A percentile compares a stretch with the other conserved stretches of the same genome.
Evolutionary conservation across 1,140 invertebrate species (phyloP).

Genomic region (Camponotus pennsylvanicus): DNA sequence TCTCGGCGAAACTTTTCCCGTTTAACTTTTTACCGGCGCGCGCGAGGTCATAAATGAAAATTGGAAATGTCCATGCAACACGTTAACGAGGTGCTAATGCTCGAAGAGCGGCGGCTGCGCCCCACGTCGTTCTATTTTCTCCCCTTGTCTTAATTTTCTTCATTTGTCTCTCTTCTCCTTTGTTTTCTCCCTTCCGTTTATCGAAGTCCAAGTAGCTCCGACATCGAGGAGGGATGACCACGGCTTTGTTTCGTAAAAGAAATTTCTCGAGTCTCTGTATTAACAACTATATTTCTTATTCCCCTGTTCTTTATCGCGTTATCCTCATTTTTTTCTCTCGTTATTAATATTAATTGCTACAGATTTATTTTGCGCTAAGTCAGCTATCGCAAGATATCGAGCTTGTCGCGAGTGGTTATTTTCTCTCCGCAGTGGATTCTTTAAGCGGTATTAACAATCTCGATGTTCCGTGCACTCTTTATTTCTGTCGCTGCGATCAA

Average conservation of each 20-base stretch:
- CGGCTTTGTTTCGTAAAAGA: slow-evolving; percentile 44
- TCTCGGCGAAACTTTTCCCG: slow-evolving; percentile 63
- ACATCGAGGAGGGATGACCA: slow-evolving; percentile 26
- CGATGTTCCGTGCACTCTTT: neutral
- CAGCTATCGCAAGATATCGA: slow-evolving; percentile 24
- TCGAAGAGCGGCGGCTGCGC: neutral
- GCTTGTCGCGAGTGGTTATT: slow-evolving; percentile 14
- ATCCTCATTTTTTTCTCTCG: neutral
- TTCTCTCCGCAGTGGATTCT: slow-evolving; percentile 10
- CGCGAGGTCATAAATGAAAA: slow-evolving; percentile 62
- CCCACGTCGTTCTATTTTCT: slow-evolving; percentile 37
- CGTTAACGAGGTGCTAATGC: slow-evolving; percentile 37
- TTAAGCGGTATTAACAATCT: slow-evolving; percentile 8
- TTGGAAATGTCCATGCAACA: slow-evolving; percentile 46
- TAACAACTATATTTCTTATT: slow-evolving; percentile 32
- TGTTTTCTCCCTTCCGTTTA: slow-evolving; percentile 34
- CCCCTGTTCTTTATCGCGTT: neutral
- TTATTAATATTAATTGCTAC: slow-evolving; percentile 33
- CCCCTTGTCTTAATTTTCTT: slow-evolving; percentile 52
- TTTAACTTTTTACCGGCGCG: slow-evolving; percentile 60
- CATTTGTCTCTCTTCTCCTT: slow-evolving; percentile 36
- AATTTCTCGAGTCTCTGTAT: slow-evolving; percentile 49
- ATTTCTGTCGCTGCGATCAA: slow-evolving; percentile 21
- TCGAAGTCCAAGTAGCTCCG: slow-evolving; percentile 49
- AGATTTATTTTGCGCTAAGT: neutral